Evolutionary conservation across 2,797 vertebrate species (phyloP), one percentile per base, ranked within the genome.

Genomic region (Choloepus didactylus): DNA sequence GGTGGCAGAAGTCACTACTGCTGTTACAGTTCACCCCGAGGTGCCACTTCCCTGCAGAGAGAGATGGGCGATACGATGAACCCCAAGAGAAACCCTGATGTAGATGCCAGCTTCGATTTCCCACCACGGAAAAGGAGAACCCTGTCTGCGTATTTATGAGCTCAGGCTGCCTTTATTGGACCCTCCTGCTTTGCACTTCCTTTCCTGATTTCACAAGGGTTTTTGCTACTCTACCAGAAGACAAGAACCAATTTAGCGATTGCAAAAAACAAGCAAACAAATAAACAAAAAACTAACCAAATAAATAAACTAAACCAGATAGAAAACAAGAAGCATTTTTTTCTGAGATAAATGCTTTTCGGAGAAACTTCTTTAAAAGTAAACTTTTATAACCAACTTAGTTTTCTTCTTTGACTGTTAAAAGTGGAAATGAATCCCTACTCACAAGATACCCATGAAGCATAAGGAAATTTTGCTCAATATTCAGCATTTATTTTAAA

Each of bases 41-140:
- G 98, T 99, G 99, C 99, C 99, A 99, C 96, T 99, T 99, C 64
- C 99, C 99, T 99, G 97, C 1, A 67, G 88, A 95, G 60, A 97
- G 19, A 96, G 92, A 29, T 0, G 81, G 12, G 89, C 0, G 3
- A 14, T 1, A 7, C 0, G 2, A 6, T 79, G 0, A 73, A 73
- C n/a, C 1, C 31, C 56, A 0, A 0, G 0, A 3, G 23, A 25
- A 29, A 7, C 44, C 25, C 23, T 0, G 4, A n/a, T 27, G 3
- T 0, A 1, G 10, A 21, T 0, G 5, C 2, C 6, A 1, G 23
- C n/a, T 6, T 18, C 51, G 2, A 27, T 27, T 5, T 3, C 27
- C 2, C 5, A 1, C 14, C 2, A 0, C 2, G 0, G 23, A 23
- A 44, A 27, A 12, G 23, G 0, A 3, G 46, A 3, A 2, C 21